Conservation (phyloP, 2,113 vertebrate species). For the Nesogale talazaci region DNA sequence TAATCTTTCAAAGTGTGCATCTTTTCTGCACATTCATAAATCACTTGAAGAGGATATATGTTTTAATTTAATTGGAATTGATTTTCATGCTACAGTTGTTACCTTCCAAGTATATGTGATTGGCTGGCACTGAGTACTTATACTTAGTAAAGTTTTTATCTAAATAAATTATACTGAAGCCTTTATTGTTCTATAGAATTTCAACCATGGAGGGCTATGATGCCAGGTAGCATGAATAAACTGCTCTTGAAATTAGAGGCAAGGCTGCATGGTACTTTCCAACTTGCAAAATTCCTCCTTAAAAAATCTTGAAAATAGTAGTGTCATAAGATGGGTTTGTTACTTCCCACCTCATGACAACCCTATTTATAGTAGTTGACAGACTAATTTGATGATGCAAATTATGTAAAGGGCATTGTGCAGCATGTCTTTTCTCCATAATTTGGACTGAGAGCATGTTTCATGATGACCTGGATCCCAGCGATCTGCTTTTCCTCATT, state of each 20-base stretch:
- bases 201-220: not conserved
- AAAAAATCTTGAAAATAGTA: not conserved
- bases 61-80: too few species aligned
- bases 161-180: not conserved
- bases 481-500: not conserved
- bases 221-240: not conserved
- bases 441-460: not conserved
- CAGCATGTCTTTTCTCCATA: not conserved
- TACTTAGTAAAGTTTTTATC: not conserved
- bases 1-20: too few species aligned
- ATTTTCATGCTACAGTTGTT: too few species aligned
- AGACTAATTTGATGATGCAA: not conserved
- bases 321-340: too few species aligned
- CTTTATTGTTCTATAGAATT: not conserved
- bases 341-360: accelerated
- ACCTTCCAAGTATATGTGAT: too few species aligned
- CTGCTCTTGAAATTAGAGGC: not conserved
- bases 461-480: accelerated
- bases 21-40: too few species aligned
- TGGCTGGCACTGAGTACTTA: too few species aligned
- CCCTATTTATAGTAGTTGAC: not conserved
- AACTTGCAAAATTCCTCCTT: not conserved
- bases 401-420: not conserved
- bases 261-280: not conserved
- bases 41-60: too few species aligned